phyloP scores from a whole-genome alignment of 2,888 invertebrate species.

The Mermis nigrescens region DNA sequence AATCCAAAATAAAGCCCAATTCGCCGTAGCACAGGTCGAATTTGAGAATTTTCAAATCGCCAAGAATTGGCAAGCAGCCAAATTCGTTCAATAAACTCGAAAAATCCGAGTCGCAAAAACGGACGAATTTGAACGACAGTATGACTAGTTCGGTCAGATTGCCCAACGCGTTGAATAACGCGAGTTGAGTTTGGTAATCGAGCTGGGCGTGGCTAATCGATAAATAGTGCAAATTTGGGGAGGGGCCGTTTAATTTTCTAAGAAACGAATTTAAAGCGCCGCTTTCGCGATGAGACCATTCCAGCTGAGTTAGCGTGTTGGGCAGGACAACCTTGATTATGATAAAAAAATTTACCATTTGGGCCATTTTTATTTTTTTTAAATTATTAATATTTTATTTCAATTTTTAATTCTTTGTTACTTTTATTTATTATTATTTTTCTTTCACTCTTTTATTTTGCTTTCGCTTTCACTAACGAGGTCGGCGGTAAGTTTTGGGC shows the following conservation, averaged over 20 bases:
- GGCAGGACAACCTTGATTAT: not conserved
- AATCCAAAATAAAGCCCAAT: not conserved
- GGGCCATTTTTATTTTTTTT: too few species aligned
- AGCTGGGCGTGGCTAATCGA: not conserved
- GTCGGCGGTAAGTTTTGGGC: too few species aligned
- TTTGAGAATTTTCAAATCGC: not conserved
- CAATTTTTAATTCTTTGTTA: too few species aligned
- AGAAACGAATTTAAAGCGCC: not conserved
- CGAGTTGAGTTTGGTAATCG: not conserved
- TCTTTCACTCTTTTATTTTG: too few species aligned
- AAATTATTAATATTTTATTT: too few species aligned
- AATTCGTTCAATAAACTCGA: not conserved
- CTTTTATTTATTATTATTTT: too few species aligned
- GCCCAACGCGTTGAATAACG: not conserved
- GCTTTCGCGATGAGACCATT: not conserved
- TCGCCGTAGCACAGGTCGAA: not conserved
- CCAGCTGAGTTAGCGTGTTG: not conserved
- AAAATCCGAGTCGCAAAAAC: not conserved
- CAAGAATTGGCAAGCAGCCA: not conserved
- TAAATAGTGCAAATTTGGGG: not conserved
- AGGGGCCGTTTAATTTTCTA: not conserved
- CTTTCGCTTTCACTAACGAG: too few species aligned
- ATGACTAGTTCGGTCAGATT: not conserved
- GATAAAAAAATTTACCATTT: too few species aligned
- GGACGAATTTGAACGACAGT: not conserved